These are phyloP conservation scores for Chromis chromis DNA, from an alignment of 2,797 vertebrate genomes.

Conservation along the genomic window DNA sequence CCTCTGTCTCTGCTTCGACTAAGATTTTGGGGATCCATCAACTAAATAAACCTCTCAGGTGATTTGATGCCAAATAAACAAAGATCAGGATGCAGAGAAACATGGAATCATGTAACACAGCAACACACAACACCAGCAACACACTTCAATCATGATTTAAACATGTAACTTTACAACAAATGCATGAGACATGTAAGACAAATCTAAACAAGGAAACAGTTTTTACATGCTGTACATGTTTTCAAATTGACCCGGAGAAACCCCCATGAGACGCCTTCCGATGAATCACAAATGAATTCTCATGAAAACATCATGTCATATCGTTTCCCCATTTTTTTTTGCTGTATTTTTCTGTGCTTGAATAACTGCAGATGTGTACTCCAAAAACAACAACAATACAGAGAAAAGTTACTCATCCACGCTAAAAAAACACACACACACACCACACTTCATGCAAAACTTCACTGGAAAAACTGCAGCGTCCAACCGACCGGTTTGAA, in stretches of 20 bases:
- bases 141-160: neutral
- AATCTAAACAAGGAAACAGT: neutral
- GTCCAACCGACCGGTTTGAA: neutral
- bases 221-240: neutral
- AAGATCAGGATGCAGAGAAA: neutral
- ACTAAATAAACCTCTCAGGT: neutral
- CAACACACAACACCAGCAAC: constrained; percentile 9
- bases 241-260: neutral
- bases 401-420: constrained; percentile 64
- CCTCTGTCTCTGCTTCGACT: neutral
- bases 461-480: constrained; percentile 14
- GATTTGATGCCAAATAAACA: neutral
- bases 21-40: neutral
- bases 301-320: constrained; percentile 16
- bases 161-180: neutral
- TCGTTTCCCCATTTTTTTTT: constrained; percentile 63
- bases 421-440: constrained; percentile 46
- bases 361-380: constrained; percentile 79
- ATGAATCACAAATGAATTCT: constrained; percentile 23
- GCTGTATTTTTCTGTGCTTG: constrained; percentile 67
- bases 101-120: neutral
- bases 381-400: constrained; percentile 66
- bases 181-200: neutral
- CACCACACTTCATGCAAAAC: constrained; percentile 61
- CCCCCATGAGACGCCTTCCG: neutral